A percentile compares a stretch with the other conserved stretches of the same genome.
These are phyloP conservation scores for Sisyra terminalis DNA, from an alignment of 2,888 invertebrate genomes.

Conservation along the genomic window DNA sequence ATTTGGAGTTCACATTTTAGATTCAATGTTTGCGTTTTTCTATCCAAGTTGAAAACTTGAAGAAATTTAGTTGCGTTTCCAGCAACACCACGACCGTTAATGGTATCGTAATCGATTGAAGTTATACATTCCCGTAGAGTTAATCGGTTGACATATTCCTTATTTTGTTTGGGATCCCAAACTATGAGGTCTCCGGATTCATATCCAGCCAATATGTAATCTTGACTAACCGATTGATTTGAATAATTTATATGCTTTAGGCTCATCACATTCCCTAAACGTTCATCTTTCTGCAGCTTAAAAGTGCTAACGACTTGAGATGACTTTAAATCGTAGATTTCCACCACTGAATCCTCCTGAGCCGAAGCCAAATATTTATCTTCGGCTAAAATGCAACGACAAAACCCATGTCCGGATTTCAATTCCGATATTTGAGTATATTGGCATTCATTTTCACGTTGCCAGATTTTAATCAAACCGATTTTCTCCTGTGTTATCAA, in stretches of 20 bases:
- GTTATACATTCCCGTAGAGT: constrained; percentile 47
- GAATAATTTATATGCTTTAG: constrained; percentile 32
- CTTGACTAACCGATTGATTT: constrained; percentile 21
- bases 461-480: constrained; percentile 50
- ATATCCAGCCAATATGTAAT: constrained; percentile 48
- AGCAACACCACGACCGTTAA: constrained; percentile 46
- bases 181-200: constrained; percentile 55
- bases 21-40: constrained; percentile 33
- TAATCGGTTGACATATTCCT: constrained; percentile 32
- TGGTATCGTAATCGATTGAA: constrained; percentile 51
- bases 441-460: constrained; percentile 34
- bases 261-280: constrained; percentile 48
- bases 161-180: constrained; percentile 50
- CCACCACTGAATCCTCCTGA: constrained; percentile 38
- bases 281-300: constrained; percentile 24
- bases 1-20: constrained; percentile 43
- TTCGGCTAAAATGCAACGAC: constrained; percentile 44
- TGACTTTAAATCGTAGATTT: constrained; percentile 26
- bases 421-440: constrained; percentile 39
- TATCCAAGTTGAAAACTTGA: constrained; percentile 38
- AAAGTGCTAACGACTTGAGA: constrained; percentile 25
- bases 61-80: constrained; percentile 46
- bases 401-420: constrained; percentile 51
- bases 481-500: constrained; percentile 62
- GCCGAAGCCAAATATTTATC: constrained; percentile 46